Evolutionary conservation across 2,113 vertebrate genomes (phyloP).

Genomic region (Mustela nigripes): DNA sequence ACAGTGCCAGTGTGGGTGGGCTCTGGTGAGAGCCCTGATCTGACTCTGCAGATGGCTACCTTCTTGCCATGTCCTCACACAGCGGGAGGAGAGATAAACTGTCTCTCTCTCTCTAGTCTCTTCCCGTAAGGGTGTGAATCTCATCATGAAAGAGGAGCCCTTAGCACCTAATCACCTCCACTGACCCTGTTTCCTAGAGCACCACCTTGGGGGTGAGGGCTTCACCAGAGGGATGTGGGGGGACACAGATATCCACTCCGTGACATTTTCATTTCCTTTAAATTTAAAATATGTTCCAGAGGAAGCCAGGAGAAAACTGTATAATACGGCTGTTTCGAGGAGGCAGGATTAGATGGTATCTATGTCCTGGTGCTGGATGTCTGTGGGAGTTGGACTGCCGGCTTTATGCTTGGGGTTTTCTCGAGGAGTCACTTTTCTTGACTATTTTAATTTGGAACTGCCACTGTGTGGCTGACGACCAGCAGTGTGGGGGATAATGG

Average conservation of each 20-base stretch:
- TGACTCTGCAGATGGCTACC: background rate
- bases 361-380: background rate
- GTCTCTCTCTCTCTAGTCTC: background rate
- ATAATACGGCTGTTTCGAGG: background rate
- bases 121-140: background rate
- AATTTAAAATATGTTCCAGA: background rate
- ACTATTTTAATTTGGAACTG: background rate
- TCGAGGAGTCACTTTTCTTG: accelerated
- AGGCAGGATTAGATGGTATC: too few species aligned
- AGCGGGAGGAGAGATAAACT: background rate
- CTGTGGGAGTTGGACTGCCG: accelerated
- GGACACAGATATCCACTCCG: background rate
- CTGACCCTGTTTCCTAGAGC: too few species aligned
- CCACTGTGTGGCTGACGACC: accelerated
- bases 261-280: background rate
- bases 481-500: background rate
- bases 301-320: background rate
- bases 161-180: background rate
- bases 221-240: too few species aligned
- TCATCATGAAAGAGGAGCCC: background rate
- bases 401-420: background rate
- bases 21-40: background rate
- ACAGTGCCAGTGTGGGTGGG: background rate
- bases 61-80: background rate
- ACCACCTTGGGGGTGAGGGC: background rate